Conservation (phyloP, 2,797 vertebrate genomes). For the Chloroceryle inda region DNA sequence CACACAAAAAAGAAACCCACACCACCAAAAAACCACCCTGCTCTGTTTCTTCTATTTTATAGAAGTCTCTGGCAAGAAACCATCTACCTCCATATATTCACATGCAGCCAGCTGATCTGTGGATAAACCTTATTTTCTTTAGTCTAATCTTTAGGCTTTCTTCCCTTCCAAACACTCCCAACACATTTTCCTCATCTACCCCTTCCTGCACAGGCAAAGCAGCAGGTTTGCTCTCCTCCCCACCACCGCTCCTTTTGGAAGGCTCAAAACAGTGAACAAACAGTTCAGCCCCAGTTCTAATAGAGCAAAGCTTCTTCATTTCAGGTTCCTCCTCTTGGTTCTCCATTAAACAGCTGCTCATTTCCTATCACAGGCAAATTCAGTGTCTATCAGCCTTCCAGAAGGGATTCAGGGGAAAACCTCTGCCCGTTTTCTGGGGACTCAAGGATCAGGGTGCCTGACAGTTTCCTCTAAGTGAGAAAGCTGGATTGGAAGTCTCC, state of each 20-base stretch:
- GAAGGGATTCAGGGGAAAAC: neutral
- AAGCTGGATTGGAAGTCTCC: neutral
- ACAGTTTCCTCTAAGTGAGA: neutral
- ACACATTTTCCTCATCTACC: neutral
- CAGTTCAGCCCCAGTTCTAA: neutral
- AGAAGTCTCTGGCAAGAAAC: constrained; percentile 46
- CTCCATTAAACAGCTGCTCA: neutral
- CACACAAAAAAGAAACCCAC: no score
- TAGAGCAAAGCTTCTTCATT: neutral
- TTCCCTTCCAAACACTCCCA: neutral
- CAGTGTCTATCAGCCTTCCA: neutral
- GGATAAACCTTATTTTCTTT: constrained; percentile 1
- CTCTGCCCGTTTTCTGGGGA: neutral
- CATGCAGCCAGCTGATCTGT: constrained; percentile 15
- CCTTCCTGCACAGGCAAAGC: neutral
- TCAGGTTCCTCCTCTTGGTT: neutral
- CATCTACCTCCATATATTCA: constrained; percentile 7
- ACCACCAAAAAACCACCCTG: neutral
- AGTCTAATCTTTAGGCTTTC: neutral
- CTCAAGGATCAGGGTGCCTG: neutral
- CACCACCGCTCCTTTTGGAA: neutral
- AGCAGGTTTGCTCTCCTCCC: neutral
- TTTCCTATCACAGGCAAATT: neutral
- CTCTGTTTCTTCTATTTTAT: constrained; percentile 48
- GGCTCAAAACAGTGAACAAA: neutral